A percentile compares a stretch with the other conserved stretches of the same genome.
phyloP scores from a whole-genome alignment of 2,113 vertebrate genomes.

The Oncorhynchus masou region DNA sequence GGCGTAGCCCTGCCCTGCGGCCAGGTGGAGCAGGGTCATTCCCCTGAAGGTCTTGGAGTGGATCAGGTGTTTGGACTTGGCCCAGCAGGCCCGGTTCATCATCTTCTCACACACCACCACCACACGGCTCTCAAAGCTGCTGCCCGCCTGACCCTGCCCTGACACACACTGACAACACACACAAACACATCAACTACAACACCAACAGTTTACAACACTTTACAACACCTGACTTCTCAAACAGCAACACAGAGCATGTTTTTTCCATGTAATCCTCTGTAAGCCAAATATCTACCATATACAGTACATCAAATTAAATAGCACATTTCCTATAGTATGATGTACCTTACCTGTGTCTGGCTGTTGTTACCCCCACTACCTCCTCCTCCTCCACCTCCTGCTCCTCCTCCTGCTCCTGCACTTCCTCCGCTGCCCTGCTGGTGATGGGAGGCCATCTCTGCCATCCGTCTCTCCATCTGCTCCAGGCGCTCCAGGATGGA shows the following conservation, averaged over 20 bases:
- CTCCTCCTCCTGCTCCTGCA: conserved; percentile 75
- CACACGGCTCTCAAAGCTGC: conserved; percentile 96
- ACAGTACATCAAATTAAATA: neutral
- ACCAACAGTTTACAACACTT: neutral
- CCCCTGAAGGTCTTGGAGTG: conserved; percentile 98
- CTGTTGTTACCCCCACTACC: conserved; percentile 77
- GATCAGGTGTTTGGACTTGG: conserved; percentile 98
- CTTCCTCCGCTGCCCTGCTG: conserved; percentile 84
- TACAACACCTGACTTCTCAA: neutral
- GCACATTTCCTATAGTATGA: neutral
- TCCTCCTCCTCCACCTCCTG: conserved; percentile 68
- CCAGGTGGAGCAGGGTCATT: conserved; percentile 96
- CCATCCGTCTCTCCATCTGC: conserved; percentile 99
- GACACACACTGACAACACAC: conserved; percentile 76
- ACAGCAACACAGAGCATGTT: neutral
- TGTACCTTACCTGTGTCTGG: conserved; percentile 83
- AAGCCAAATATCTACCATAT: too few species aligned
- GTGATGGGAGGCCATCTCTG: conserved; percentile 95
- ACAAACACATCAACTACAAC: neutral
- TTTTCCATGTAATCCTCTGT: neutral
- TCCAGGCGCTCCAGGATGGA: conserved; percentile 97
- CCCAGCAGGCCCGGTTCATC: conserved; percentile 98
- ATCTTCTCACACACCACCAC: conserved; percentile 99
- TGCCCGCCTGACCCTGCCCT: conserved; percentile 82
- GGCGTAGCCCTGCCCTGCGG: conserved; percentile 95